Evolutionary conservation across 2,113 vertebrate genomes (phyloP).

Genomic region (Silurus asotus): DNA sequence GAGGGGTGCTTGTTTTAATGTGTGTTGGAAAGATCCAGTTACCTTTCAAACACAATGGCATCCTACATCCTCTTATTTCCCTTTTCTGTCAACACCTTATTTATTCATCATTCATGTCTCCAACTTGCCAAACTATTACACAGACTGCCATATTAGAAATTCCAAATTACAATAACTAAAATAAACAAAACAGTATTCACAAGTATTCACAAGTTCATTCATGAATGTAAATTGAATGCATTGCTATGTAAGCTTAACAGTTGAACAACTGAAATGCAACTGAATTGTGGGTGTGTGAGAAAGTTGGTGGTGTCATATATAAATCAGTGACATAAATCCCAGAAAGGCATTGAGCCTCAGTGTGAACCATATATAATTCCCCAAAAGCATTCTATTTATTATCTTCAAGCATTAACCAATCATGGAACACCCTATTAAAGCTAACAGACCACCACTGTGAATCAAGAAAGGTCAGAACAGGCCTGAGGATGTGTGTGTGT

Average conservation of each 20-base stretch:
- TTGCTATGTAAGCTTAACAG: too few species aligned
- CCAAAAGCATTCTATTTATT: background rate
- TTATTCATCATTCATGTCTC: background rate
- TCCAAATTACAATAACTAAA: background rate
- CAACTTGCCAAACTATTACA: background rate
- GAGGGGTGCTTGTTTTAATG: conserved; percentile 19
- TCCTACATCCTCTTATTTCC: background rate
- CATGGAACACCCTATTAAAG: conserved; percentile 12
- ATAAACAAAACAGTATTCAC: too few species aligned
- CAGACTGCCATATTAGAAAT: background rate
- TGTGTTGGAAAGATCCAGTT: conserved; percentile 38
- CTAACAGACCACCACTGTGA: conserved; percentile 9
- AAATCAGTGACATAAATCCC: conserved; percentile 8
- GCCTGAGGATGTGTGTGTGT: conserved; percentile 26
- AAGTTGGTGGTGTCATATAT: background rate
- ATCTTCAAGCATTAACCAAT: conserved; percentile 17
- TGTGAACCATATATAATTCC: background rate
- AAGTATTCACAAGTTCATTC: too few species aligned
- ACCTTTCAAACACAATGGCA: conserved; percentile 30
- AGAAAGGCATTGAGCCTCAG: background rate
- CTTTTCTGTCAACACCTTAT: conserved; percentile 9
- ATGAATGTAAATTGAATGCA: too few species aligned
- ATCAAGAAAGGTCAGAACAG: conserved; percentile 45
- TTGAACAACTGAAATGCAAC: too few species aligned
- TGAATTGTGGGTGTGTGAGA: background rate